Evolutionary conservation across 2,888 invertebrate genomes (phyloP), one percentile per base, ranked within the genome.

Genomic region (Helicoverpa assulta): DNA sequence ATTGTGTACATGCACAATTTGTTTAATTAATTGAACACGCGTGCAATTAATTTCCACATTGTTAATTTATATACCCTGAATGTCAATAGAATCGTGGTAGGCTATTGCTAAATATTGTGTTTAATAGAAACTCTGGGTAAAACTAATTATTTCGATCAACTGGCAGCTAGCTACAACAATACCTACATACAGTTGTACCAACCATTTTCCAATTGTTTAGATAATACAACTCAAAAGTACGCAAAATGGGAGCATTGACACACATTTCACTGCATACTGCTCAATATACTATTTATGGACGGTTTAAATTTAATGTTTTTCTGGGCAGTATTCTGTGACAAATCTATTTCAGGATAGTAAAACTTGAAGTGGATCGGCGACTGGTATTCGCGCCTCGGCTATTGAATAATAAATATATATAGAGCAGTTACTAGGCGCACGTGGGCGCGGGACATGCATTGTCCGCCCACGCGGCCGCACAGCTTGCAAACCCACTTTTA

Each of bases 331-430:
- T 33, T 57, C 2, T 12, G 26, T n/a, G 21, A 26, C 8, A 52
- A 57, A 53, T 65, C 54, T 43, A 55, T 59, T 63, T 59, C 5
- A n/a, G 67, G 58, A 19, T 8, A 29, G 7, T 70, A 61, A 82
- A 86, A 84, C 84, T 81, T 73, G 60, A 79, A 83, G 43, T 64
- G 82, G 79, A 87, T 86, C 83, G 81, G 76, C 79, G 76, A 73
- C 82, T 71, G 73, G 70, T 86, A 82, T 86, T 84, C 67, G 80
- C 75, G 81, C 78, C 77, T 82, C 77, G 29, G 70, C 73, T 73
- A 75, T 86, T 90, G 91, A 91, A 92, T 91, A 91, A 91, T 91
- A 90, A 91, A 86, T 90, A 90, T 87, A 89, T 89, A 81, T 86
- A 85, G 85, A 85, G 78, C 84, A 80, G 84, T 85, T 78, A 79